Base-by-base conservation (phyloP, 2,113 vertebrate genomes). In the Ceyx melanurus region DNA sequence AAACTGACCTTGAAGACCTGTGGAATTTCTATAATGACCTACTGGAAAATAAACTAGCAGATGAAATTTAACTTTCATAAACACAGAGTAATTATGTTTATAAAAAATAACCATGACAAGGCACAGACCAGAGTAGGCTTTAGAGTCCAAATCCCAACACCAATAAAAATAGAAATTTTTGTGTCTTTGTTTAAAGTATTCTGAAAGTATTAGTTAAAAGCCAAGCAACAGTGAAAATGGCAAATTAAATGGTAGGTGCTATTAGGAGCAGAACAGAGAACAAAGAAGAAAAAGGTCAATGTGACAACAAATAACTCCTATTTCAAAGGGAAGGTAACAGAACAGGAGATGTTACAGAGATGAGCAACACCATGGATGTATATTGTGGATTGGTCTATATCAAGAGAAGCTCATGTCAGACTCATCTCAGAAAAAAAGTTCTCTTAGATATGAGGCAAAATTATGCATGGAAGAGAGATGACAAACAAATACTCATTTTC, bases 341-440 rank as follows among this genome's bases (percentile, higher is more conserved):
- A 78, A 84, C 18, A 12, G 21, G 18, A 66, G 77, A 35, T 2
- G 1, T 31, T 61, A 43, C 18, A 73, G 45, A 73, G 42, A 65
- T 65, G 13, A 86, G 20, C 22, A 66, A 18, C 4, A 15, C 9
- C 0, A 0, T 7, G 8, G 31, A 54, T 22, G 10, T 45, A 91
- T 66, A 23, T 62, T 62, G 57, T 1, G 17, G 35, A 77, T 17
- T 40, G 40, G 5, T 62, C 46, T 48, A 3, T 10, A 26, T 4
- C 0, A 0, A 29, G 26, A 77, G 42, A 84, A 62, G 37, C 21
- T 87, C 51, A 90, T 28, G 13, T 28, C 15, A 58, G 33, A 40
- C 6, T 82, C 23, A 40, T 18, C 33, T n/a, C 4, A 1, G 50
- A 89, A 86, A 89, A 50, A 12, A 16, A 7, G 5, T 9, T 23